Conservation (phyloP, 2,113 vertebrate genomes). For the Apteryx mantelli region DNA sequence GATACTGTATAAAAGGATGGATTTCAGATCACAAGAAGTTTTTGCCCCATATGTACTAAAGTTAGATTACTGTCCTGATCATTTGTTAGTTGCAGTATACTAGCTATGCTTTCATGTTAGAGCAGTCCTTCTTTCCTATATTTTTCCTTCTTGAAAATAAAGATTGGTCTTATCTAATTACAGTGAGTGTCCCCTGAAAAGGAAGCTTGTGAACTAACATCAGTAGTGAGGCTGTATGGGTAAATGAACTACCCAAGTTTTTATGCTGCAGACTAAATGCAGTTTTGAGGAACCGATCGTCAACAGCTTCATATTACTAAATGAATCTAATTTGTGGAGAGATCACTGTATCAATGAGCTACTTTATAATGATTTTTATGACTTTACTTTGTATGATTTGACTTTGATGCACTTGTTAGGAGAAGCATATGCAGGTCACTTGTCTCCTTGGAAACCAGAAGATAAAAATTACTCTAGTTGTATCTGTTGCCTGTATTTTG, state of each 20-base stretch:
- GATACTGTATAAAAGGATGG: background rate
- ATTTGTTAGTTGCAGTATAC: background rate
- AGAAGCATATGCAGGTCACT: slow-evolving; percentile 28
- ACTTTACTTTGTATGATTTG: slow-evolving; percentile 38
- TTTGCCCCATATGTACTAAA: background rate
- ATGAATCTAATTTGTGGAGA: background rate
- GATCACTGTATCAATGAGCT: background rate
- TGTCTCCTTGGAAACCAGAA: slow-evolving; percentile 85
- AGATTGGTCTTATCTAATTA: background rate
- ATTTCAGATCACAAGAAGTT: background rate
- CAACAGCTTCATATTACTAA: background rate
- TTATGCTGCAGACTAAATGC: background rate
- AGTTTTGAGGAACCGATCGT: background rate
- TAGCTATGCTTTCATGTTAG: background rate
- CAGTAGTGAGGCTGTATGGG: background rate
- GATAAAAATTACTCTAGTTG: slow-evolving; percentile 75
- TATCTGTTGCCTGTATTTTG: slow-evolving; percentile 65
- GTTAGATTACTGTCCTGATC: background rate
- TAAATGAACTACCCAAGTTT: background rate
- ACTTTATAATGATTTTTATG: slow-evolving; percentile 57
- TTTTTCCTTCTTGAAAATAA: background rate
- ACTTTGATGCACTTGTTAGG: slow-evolving; percentile 47
- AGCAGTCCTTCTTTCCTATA: background rate
- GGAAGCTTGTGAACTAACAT: background rate
- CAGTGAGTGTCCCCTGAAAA: background rate